Evolutionary conservation across 2,888 invertebrate genomes (phyloP).

Genomic region (Laspeyria flexula): DNA sequence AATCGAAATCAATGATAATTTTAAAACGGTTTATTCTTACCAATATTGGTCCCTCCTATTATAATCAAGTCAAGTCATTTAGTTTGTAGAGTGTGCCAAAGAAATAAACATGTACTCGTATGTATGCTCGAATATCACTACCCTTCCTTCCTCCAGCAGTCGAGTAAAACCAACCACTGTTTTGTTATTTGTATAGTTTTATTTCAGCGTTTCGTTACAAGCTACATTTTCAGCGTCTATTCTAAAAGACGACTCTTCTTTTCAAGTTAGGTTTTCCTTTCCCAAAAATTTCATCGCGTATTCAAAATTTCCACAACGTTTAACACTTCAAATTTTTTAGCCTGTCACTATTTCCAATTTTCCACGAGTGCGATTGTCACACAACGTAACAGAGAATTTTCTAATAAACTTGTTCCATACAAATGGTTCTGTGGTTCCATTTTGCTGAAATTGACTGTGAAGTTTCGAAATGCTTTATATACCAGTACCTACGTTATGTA

Average conservation of each 20-base stretch:
- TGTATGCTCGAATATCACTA: too few relatives aligned
- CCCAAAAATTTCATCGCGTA: constrained; percentile 3
- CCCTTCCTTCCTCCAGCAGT: too few relatives aligned
- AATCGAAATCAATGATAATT: too few relatives aligned
- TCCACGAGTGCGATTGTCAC: constrained; percentile 43
- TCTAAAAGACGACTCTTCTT: not conserved
- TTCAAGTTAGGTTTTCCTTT: not conserved
- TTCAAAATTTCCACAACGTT: constrained; percentile 14
- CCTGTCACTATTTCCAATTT: constrained; percentile 59
- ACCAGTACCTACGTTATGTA: constrained; percentile 19
- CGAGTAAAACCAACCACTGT: too few relatives aligned
- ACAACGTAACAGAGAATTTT: constrained; percentile 39
- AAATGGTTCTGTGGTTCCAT: constrained; percentile 40
- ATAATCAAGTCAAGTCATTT: too few relatives aligned
- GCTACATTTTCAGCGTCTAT: too few relatives aligned
- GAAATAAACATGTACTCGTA: too few relatives aligned
- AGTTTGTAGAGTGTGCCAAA: too few relatives aligned
- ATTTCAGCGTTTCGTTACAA: too few relatives aligned
- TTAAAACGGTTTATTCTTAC: too few relatives aligned
- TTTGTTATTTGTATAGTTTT: too few relatives aligned
- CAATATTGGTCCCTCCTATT: too few relatives aligned
- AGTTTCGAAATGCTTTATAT: constrained; percentile 19
- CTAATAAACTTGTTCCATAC: constrained; percentile 47
- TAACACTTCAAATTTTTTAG: constrained; percentile 40
- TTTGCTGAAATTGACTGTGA: constrained; percentile 24